Percentiles rank a stretch among this genome's conserved stretches.
Evolutionary conservation across 2,888 invertebrate genomes (phyloP).

Genomic region (Muscina levida): DNA sequence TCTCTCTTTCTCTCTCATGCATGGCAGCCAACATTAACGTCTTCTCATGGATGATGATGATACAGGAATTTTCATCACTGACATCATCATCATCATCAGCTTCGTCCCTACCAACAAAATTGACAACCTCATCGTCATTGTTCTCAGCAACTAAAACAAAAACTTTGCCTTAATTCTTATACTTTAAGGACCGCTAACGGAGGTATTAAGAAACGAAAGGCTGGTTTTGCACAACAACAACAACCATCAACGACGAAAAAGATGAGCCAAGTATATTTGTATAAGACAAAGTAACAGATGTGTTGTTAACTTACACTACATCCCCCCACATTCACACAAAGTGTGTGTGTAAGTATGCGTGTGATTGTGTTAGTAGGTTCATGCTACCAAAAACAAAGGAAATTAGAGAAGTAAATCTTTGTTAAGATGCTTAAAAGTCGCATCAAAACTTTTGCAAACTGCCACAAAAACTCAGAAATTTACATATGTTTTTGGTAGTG

Average conservation of each 20-base stretch:
- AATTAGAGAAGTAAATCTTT: slow-evolving; percentile 21
- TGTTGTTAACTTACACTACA: slow-evolving; percentile 16
- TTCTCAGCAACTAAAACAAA: slow-evolving; percentile 43
- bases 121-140: slow-evolving; percentile 32
- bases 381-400: background rate
- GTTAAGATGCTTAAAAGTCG: slow-evolving; percentile 33
- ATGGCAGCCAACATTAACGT: background rate
- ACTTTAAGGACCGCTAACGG: slow-evolving; percentile 13
- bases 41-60: background rate
- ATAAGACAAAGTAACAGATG: slow-evolving; percentile 30
- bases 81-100: slow-evolving; percentile 19
- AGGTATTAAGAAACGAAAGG: slow-evolving; percentile 12
- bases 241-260: too few relatives aligned
- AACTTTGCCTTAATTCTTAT: slow-evolving; percentile 44
- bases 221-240: background rate
- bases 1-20: background rate
- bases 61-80: slow-evolving; percentile 18
- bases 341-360: too few relatives aligned
- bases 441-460: background rate
- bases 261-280: too few relatives aligned
- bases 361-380: background rate
- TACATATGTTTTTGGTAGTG: background rate
- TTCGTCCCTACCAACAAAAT: background rate
- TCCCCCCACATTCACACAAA: background rate
- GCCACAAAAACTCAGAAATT: background rate